A percentile compares a stretch with the other conserved stretches of the same genome.
These are phyloP conservation scores for Hyles lineata DNA, from an alignment of 2,888 invertebrate genomes.

Conservation along the genomic window DNA sequence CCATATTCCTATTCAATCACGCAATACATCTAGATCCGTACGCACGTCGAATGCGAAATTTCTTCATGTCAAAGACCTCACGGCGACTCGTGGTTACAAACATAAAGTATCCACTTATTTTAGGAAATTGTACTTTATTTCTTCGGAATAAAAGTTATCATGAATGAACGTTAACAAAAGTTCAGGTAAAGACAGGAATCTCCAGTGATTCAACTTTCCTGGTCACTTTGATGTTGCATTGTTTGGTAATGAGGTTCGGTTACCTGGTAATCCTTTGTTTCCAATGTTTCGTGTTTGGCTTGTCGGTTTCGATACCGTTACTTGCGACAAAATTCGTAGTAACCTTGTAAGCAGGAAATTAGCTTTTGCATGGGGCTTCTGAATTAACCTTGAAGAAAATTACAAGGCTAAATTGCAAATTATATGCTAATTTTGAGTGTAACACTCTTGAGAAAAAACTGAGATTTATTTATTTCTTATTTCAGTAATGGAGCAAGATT, in stretches of 20 bases:
- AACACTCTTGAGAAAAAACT: too few relatives aligned
- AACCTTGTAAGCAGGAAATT: conserved; percentile 27
- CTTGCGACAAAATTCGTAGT: not conserved
- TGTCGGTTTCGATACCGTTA: not conserved
- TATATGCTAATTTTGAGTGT: not conserved
- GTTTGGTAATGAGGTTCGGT: conserved; percentile 37
- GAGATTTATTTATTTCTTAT: too few relatives aligned
- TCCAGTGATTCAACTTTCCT: conserved; percentile 48
- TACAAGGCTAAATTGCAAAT: conserved; percentile 10
- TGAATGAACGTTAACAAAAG: conserved; percentile 10
- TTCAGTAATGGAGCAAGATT: too few relatives aligned
- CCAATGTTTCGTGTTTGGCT: not conserved
- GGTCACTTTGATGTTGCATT: conserved; percentile 36
- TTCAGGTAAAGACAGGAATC: conserved; percentile 34
- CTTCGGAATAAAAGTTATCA: not conserved
- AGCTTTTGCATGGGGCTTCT: conserved; percentile 19
- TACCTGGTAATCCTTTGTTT: conserved; percentile 17
- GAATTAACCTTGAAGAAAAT: conserved; percentile 19
- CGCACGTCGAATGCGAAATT: conserved; percentile 50
- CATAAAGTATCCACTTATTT: not conserved
- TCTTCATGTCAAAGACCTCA: conserved; percentile 44
- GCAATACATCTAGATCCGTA: conserved; percentile 46
- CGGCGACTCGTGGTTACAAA: not conserved
- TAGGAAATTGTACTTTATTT: not conserved
- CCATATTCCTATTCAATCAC: conserved; percentile 33